Percentiles rank a stretch among this genome's conserved stretches.
Evolutionary conservation across 2,113 vertebrate species (phyloP).

Genomic region (Dicrurus megarhynchus): DNA sequence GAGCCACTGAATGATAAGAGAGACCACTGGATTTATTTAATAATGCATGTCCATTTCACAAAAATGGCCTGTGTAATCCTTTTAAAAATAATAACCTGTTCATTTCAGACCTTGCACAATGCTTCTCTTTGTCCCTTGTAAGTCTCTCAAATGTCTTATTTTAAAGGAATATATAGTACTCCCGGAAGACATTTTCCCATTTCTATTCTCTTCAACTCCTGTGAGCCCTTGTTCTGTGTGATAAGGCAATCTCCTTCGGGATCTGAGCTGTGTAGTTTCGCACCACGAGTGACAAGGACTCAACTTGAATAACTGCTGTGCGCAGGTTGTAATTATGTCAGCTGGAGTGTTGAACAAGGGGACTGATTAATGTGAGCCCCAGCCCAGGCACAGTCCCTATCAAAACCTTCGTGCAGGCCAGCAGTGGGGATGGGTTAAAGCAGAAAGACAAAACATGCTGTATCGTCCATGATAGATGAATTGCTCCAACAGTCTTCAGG

Average conservation of each 20-base stretch:
- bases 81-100: slow-evolving; percentile 76
- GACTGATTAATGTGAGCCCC: slow-evolving; percentile 94
- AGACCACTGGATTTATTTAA: slow-evolving; percentile 66
- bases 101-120: slow-evolving; percentile 74
- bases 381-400: slow-evolving; percentile 87
- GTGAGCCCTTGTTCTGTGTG: slow-evolving; percentile 83
- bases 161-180: slow-evolving; percentile 84
- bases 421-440: slow-evolving; percentile 81
- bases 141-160: slow-evolving; percentile 85
- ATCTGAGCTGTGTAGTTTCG: slow-evolving; percentile 84
- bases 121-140: slow-evolving; percentile 80
- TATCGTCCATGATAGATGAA: slow-evolving; percentile 89
- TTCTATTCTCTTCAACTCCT: slow-evolving; percentile 85
- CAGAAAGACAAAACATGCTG: slow-evolving; percentile 82
- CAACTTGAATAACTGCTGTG: slow-evolving; percentile 88
- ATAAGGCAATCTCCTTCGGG: slow-evolving; percentile 88
- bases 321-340: slow-evolving; percentile 96
- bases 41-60: slow-evolving; percentile 63
- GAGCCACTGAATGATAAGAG: slow-evolving; percentile 45
- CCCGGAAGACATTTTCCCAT: slow-evolving; percentile 85
- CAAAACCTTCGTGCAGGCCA: slow-evolving; percentile 84
- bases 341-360: slow-evolving; percentile 87
- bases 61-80: slow-evolving; percentile 68
- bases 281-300: slow-evolving; percentile 87
- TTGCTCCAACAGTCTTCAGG: slow-evolving; percentile 93